Conservation (phyloP, 2,888 invertebrate species). For the Sinhomidia bicolor region DNA sequence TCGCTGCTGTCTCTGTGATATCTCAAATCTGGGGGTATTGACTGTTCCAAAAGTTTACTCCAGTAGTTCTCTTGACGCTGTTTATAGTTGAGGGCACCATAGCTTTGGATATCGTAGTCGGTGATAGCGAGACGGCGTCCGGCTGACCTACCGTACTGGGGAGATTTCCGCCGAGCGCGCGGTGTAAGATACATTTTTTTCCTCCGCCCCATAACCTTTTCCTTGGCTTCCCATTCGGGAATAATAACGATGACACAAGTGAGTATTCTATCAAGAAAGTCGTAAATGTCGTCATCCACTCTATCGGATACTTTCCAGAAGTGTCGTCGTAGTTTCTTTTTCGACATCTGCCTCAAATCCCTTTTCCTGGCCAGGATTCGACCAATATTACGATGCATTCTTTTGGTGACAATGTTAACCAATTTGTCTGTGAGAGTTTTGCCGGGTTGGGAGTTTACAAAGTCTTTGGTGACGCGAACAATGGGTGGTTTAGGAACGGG, state of each 20-base stretch:
- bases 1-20: background rate
- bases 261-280: slow-evolving; percentile 67
- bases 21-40: background rate
- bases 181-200: background rate
- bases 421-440: slow-evolving; percentile 35
- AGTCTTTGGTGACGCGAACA: slow-evolving; percentile 10
- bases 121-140: background rate
- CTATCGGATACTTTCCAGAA: slow-evolving; percentile 47
- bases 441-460: slow-evolving; percentile 25
- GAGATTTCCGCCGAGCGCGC: background rate
- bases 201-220: no score
- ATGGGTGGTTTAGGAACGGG: slow-evolving; percentile 67
- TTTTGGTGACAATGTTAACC: background rate
- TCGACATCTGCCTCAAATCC: slow-evolving; percentile 1
- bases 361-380: slow-evolving; percentile 15
- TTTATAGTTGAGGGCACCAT: background rate
- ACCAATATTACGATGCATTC: slow-evolving; percentile 6
- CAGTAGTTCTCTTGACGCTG: background rate
- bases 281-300: slow-evolving; percentile 67
- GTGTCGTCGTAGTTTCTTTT: background rate
- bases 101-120: background rate
- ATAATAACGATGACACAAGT: slow-evolving; percentile 71
- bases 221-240: background rate
- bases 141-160: background rate
- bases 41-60: background rate